Base-by-base conservation (phyloP, 1,140 invertebrate genomes). In the Habropoda laboriosa region DNA sequence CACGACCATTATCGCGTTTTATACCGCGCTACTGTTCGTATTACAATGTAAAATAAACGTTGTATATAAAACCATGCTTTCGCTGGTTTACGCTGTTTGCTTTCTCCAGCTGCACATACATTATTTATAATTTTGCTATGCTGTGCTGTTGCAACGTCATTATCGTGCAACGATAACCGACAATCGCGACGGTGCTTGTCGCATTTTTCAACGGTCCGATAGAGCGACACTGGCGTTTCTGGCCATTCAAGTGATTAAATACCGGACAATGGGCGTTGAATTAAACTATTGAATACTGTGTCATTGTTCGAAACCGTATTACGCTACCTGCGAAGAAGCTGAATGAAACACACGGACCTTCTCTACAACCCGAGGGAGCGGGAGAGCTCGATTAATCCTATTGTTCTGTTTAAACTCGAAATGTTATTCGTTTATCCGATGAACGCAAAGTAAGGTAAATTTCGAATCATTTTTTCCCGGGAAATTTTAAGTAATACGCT, bases 271-370 rank as follows among this genome's bases (percentile, higher is more conserved):
- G 24, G 51, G 5, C 38, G 68, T 42, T 57, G 68, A 71, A 71
- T 71, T 58, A 57, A 71, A 71, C 51, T 71, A 71, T 42, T 57
- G 51, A 71, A 71, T 71, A 10, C 51, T 32, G 53, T 53, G 49
- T 38, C 40, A 71, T 71, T 71, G 68, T 71, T 57, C 24, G 53
- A n/a, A 57, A 27, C 18, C n/a, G 42, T 40, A 49, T 71, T 42
- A 57, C 51, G 51, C 68, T 27, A 40, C 24, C 68, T 7, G 38
- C n/a, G 51, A 71, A 57, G 67, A 53, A 21, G 4, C 7, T 57
- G 51, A 57, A 71, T 40, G 24, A 40, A 42, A 57, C 35, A 13
- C 35, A 21, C 35, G 35, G 32, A 42, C 10, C 18, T 30, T 67
- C 32, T 67, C 64, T 12, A 21, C 12, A 63, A 24, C 45, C 30